Percentiles rank a stretch among this genome's conserved stretches.
These are phyloP conservation scores for Triops longicaudatus DNA, from an alignment of 1,140 invertebrate species.

Conservation along the genomic window DNA sequence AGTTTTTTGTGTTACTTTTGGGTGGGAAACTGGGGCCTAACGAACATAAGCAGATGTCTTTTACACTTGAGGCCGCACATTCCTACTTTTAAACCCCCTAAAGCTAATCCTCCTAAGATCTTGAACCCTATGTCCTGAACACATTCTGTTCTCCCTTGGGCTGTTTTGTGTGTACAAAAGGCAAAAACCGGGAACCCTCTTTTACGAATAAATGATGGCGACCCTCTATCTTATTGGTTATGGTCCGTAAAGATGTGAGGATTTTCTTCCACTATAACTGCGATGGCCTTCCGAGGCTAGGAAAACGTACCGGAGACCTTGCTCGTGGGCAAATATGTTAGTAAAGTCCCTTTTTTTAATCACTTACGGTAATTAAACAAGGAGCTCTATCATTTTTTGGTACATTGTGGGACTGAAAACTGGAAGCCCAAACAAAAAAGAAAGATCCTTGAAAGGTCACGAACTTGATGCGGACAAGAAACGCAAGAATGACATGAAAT, in stretches of 20 bases:
- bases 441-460: no score
- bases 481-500: no score
- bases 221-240: background rate
- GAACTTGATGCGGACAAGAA: no score
- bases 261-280: no score
- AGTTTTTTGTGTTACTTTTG: background rate
- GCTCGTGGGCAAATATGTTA: background rate
- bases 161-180: background rate
- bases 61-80: background rate
- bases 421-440: background rate
- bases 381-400: background rate
- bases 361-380: background rate
- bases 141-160: background rate
- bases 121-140: background rate
- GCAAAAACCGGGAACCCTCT: background rate
- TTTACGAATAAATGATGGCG: background rate
- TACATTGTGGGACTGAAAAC: background rate
- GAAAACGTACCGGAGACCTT: background rate
- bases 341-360: background rate
- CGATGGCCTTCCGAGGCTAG: background rate
- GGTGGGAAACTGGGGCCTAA: background rate
- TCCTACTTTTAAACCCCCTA: background rate
- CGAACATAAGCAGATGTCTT: background rate
- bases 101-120: background rate
- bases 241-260: background rate